Base-by-base conservation (phyloP, 2,113 vertebrate genomes). In the Ceyx cyanopectus region DNA sequence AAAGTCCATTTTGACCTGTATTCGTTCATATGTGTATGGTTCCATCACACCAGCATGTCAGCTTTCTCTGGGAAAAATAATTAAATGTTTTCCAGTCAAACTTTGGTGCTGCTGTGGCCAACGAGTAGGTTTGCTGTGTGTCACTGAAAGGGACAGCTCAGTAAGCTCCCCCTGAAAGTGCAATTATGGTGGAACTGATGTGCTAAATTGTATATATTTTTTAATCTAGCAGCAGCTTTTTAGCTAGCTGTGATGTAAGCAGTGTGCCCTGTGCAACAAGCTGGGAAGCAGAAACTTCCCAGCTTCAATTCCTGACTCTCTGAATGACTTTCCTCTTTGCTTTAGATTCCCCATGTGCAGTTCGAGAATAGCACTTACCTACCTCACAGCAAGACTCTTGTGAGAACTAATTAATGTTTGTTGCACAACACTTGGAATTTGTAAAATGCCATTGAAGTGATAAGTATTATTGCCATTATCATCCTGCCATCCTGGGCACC, bases 341-440 rank as follows among this genome's bases (percentile, higher is more conserved):
- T 85, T 96, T 62, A 30, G 69, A 92, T 81, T 93, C 85, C 60
- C 87, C 18, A 1, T 26, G 78, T 89, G 62, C 23, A 87, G 92
- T 88, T 1, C 5, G 37, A 46, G 72, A 92, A 92, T 41, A 93
- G 51, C 85, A 92, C 84, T 93, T 93, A 91, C 92, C 86, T 93
- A 58, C 89, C 93, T 92, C 91, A 91, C 84, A 89, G 92, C 67
- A 88, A 94, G 86, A 65, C 70, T 89, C 95, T 96, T 92, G 81
- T 89, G 81, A 96, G 60, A 94, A 5, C 69, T 96, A 93, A 96
- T 94, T 95, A 92, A 80, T 91, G 92, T 95, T 96, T 95, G 94
- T 96, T 94, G 67, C 84, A 93, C 84, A 95, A 95, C 94, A 95
- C 60, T 76, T 81, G 11, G 74, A 87, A 92, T 90, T 88, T 79